phyloP scores from a whole-genome alignment of 1,140 invertebrate species.

The Drosophila athabasca region DNA sequence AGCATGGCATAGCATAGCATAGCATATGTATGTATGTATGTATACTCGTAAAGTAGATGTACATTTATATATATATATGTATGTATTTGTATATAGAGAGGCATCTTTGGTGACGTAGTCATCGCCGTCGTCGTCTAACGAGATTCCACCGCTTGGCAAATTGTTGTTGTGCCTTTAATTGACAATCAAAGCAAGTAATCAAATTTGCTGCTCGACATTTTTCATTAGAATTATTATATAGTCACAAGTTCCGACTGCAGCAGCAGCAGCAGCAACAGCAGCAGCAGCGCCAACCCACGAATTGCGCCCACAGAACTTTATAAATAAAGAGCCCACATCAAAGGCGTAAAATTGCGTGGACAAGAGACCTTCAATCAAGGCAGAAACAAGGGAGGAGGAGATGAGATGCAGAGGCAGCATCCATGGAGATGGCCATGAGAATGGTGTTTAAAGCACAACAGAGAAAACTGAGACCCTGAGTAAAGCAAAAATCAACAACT shows the following conservation, averaged over 20 bases:
- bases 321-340: conserved; percentile 67
- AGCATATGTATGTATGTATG: conserved; percentile 7
- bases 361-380: conserved; percentile 51
- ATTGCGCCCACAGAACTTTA: conserved; percentile 54
- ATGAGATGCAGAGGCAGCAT: too few relatives aligned
- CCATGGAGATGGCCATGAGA: too few relatives aligned
- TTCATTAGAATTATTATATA: conserved; percentile 82
- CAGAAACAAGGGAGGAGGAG: background rate
- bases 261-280: conserved; percentile 29
- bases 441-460: background rate
- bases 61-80: conserved; percentile 18
- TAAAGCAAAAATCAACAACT: too few relatives aligned
- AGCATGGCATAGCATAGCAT: background rate
- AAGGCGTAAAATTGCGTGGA: conserved; percentile 60
- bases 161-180: conserved; percentile 78
- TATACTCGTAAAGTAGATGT: background rate
- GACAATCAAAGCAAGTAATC: conserved; percentile 79
- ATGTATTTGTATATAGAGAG: conserved; percentile 16
- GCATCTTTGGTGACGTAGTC: conserved; percentile 19
- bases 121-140: conserved; percentile 26
- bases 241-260: conserved; percentile 57
- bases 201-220: conserved; percentile 80
- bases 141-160: conserved; percentile 61
- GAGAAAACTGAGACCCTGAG: background rate
- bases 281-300: conserved; percentile 1